Evolutionary conservation across 2,888 invertebrate species (phyloP).

Genomic region (Xiphydria camelus): DNA sequence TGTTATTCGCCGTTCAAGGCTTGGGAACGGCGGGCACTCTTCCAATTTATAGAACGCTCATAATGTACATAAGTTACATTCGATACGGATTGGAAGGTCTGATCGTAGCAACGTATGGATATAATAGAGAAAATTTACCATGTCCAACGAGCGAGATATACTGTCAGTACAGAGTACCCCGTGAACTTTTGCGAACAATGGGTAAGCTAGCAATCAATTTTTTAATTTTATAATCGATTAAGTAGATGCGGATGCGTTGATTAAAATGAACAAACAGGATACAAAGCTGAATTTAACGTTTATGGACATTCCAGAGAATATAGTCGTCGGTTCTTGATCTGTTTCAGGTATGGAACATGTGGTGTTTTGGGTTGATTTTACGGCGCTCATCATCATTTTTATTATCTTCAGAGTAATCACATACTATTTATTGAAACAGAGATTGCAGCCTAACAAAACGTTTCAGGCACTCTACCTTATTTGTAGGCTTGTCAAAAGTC

Average conservation of each 20-base stretch:
- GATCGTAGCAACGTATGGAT: slow-evolving; percentile 78
- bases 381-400: slow-evolving; percentile 66
- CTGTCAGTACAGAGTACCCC: slow-evolving; percentile 75
- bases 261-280: neutral
- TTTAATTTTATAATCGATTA: slow-evolving; percentile 2
- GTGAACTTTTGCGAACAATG: slow-evolving; percentile 75
- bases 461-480: slow-evolving; percentile 73
- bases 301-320: neutral
- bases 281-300: neutral
- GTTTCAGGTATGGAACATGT: slow-evolving; percentile 66
- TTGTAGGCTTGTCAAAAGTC: slow-evolving; percentile 69
- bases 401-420: slow-evolving; percentile 68
- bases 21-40: slow-evolving; percentile 75
- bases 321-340: neutral
- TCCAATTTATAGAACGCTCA: slow-evolving; percentile 73
- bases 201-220: slow-evolving; percentile 60
- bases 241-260: neutral
- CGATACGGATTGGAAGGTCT: slow-evolving; percentile 82
- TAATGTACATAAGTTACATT: slow-evolving; percentile 82
- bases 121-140: slow-evolving; percentile 70
- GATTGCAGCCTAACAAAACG: slow-evolving; percentile 72
- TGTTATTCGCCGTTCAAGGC: slow-evolving; percentile 85
- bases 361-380: slow-evolving; percentile 70
- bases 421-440: slow-evolving; percentile 74
- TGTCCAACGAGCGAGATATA: slow-evolving; percentile 74